phyloP scores from a whole-genome alignment of 2,888 invertebrate genomes.

The Empis stercorea region DNA sequence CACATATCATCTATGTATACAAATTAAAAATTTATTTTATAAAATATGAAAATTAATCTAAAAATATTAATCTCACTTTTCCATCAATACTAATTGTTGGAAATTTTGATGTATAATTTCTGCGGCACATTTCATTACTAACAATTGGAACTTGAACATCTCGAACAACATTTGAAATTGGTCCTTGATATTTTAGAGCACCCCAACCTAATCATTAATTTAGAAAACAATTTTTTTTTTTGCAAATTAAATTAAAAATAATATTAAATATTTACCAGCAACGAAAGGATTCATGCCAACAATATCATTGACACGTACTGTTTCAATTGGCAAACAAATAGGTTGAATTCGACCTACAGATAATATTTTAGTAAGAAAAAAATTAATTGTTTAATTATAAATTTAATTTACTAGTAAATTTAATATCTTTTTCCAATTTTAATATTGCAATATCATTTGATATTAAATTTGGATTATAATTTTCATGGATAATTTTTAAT shows the following conservation, averaged over 20 bases:
- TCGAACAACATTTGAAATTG: constrained; percentile 35
- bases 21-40: background rate
- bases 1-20: constrained; percentile 33
- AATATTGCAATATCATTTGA: constrained; percentile 72
- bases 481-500: constrained; percentile 49
- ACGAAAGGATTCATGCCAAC: constrained; percentile 50
- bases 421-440: constrained; percentile 36
- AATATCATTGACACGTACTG: constrained; percentile 24
- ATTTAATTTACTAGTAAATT: constrained; percentile 20
- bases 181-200: constrained; percentile 38
- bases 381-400: background rate
- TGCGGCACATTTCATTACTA: constrained; percentile 27
- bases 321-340: constrained; percentile 59
- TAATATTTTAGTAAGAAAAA: too few species aligned
- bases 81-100: constrained; percentile 13
- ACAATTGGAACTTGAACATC: constrained; percentile 37
- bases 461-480: constrained; percentile 47
- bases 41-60: background rate
- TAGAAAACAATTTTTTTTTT: too few species aligned
- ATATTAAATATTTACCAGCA: constrained; percentile 31
- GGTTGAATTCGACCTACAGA: constrained; percentile 56
- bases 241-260: too few species aligned
- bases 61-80: constrained; percentile 5
- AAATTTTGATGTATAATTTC: constrained; percentile 34
- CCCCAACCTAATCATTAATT: constrained; percentile 55